phyloP scores from a whole-genome alignment of 2,797 vertebrate species.

The Leptoclinus maculatus region DNA sequence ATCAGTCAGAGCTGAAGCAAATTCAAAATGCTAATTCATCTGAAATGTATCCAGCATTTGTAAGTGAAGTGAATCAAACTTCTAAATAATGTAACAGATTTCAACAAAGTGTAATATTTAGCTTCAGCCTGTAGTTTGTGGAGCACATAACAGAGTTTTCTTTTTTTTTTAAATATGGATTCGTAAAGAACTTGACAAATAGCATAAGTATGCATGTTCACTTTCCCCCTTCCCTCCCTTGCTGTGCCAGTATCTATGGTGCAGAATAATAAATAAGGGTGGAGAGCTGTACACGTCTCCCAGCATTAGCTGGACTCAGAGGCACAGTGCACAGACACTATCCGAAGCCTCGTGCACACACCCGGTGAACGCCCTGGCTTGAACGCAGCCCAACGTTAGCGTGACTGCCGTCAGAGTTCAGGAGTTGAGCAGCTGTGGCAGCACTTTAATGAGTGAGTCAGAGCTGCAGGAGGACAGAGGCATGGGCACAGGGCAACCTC shows the following conservation, averaged over 20 bases:
- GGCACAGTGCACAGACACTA: background rate
- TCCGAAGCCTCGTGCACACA: background rate
- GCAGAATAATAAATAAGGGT: slow-evolving; percentile 49
- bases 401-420: slow-evolving; percentile 49
- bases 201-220: background rate
- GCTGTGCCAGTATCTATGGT: slow-evolving; percentile 32
- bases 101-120: background rate
- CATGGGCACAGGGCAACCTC: slow-evolving; percentile 8
- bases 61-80: background rate
- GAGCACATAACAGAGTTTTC: background rate
- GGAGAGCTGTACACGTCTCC: slow-evolving; percentile 2
- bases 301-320: slow-evolving; percentile 9
- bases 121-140: background rate
- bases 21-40: background rate
- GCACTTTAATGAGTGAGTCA: slow-evolving; percentile 59
- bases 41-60: background rate
- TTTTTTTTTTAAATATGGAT: background rate
- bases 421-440: slow-evolving; percentile 46
- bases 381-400: slow-evolving; percentile 19
- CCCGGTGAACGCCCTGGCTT: slow-evolving; percentile 38
- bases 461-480: slow-evolving; percentile 27
- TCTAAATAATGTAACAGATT: background rate
- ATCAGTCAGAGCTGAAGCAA: background rate
- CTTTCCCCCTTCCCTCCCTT: background rate
- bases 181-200: background rate